Conservation (phyloP, 2,797 vertebrate species). For the Dendrocincla fuliginosa region DNA sequence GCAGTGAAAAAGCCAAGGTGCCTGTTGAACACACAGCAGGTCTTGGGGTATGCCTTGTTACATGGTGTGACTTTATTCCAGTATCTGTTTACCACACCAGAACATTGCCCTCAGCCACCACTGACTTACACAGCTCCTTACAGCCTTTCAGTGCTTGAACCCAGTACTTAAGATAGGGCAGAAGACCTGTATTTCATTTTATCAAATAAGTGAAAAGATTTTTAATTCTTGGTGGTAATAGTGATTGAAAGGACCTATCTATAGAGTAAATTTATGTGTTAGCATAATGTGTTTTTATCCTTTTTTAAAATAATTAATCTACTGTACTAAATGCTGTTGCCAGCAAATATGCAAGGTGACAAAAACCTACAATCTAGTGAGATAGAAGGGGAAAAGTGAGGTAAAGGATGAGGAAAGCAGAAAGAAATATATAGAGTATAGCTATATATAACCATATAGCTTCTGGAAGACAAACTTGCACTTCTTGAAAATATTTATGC, state of each 20-base stretch:
- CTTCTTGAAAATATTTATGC: neutral
- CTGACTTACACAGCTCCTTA: neutral
- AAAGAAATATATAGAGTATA: neutral
- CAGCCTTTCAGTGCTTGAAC: neutral
- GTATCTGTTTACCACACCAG: neutral
- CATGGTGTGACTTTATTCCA: neutral
- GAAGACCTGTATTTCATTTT: neutral
- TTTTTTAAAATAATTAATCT: neutral
- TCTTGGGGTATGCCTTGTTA: neutral
- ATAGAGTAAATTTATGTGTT: neutral
- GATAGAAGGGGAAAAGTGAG: neutral
- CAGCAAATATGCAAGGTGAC: neutral
- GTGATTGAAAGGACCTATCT: neutral
- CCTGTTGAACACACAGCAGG: neutral
- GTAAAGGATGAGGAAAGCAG: neutral
- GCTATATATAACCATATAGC: neutral
- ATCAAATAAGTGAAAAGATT: neutral
- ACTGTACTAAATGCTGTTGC: neutral
- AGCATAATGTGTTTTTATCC: neutral
- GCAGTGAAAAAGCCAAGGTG: neutral
- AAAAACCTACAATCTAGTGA: neutral
- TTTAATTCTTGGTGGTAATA: neutral
- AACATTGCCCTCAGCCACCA: fast-evolving
- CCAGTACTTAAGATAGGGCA: neutral
- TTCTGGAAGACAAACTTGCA: neutral